Percentiles rank a stretch among this genome's conserved stretches.
Evolutionary conservation across 2,113 vertebrate genomes (phyloP).

Genomic region (Calidris pygmaea): DNA sequence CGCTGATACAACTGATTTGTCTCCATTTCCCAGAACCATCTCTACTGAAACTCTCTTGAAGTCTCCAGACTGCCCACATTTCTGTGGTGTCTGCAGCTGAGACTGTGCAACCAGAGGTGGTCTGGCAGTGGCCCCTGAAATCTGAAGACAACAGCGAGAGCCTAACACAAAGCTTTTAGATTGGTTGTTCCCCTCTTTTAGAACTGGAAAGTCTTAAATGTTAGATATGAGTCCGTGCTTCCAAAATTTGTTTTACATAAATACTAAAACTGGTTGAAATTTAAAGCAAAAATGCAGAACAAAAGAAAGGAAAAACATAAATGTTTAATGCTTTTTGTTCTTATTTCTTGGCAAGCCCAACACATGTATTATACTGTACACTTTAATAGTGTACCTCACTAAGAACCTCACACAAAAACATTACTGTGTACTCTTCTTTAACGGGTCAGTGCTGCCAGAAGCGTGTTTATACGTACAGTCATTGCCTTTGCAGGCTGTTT

Average conservation of each 20-base stretch:
- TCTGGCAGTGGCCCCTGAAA: not conserved
- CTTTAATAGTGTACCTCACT: not conserved
- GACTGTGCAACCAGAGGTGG: rapidly evolving
- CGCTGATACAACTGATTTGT: not conserved
- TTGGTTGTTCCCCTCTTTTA: not conserved
- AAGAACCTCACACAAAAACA: not conserved
- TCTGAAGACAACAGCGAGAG: not conserved
- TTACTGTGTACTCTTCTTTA: not conserved
- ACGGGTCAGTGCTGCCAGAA: not conserved
- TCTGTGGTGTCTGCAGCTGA: not conserved
- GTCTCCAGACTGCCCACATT: not conserved
- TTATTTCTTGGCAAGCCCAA: not conserved
- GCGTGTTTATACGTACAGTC: rapidly evolving
- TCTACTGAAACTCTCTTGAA: not conserved
- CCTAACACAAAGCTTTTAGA: not conserved
- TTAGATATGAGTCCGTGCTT: not conserved
- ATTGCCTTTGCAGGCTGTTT: not conserved
- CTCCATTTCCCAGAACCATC: not conserved
- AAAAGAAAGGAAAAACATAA: not conserved
- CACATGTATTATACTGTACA: not conserved
- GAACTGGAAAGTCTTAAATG: not conserved
- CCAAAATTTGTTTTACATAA: not conserved
- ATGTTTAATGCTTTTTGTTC: not conserved
- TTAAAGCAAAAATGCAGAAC: not conserved
- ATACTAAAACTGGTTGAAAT: not conserved